Evolutionary conservation across 2,113 vertebrate genomes (phyloP).

Genomic region (human (Homo sapiens)): GRCh38 chrX:143743001-143743500

Average conservation of each 20-base stretch:
- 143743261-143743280: neutral
- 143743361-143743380: neutral
- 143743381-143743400: neutral
- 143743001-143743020: neutral
- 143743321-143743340: neutral
- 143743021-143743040: neutral
- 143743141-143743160: neutral
- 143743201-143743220: neutral
- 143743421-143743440: neutral
- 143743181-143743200: neutral
- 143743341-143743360: neutral
- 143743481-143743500: neutral
- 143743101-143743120: neutral
- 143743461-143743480: neutral
- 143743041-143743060: neutral
- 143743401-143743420: neutral
- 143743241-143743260: neutral
- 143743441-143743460: neutral
- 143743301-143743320: neutral
- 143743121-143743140: neutral
- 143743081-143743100: neutral
- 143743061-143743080: neutral
- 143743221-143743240: neutral
- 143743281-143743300: neutral
- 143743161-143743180: neutral